Evolutionary conservation across 1,140 invertebrate species (phyloP).

Genomic region (Contarinia nasturtii): DNA sequence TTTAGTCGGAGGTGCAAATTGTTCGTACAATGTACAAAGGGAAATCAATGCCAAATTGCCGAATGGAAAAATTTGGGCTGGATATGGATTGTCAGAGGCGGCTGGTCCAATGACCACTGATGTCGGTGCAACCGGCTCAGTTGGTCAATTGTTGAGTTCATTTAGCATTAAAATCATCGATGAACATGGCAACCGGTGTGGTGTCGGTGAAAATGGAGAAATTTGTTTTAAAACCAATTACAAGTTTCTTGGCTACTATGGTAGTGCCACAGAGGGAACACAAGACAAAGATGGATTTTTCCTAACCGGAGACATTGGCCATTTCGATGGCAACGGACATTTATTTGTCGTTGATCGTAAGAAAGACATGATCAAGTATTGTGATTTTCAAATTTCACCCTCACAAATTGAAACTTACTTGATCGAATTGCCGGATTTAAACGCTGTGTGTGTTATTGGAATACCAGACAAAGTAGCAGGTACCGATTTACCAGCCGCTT

Average conservation of each 20-base stretch:
- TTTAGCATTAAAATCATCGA: slow-evolving; percentile 23
- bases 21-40: slow-evolving; percentile 11
- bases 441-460: slow-evolving; percentile 19
- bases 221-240: slow-evolving; percentile 16
- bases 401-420: slow-evolving; percentile 19
- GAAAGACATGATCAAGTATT: slow-evolving; percentile 33
- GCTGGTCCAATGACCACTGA: not conserved
- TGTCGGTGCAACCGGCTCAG: not conserved
- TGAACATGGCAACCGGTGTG: slow-evolving; percentile 16
- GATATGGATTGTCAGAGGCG: slow-evolving; percentile 1
- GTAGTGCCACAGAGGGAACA: slow-evolving; percentile 18
- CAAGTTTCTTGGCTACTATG: slow-evolving; percentile 21
- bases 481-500: slow-evolving; percentile 19
- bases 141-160: slow-evolving; percentile 8
- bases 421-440: slow-evolving; percentile 16
- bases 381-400: slow-evolving; percentile 22
- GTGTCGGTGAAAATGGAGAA: slow-evolving; percentile 17
- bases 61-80: not conserved
- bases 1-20: slow-evolving; percentile 12
- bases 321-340: slow-evolving; percentile 31
- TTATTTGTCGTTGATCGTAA: slow-evolving; percentile 37
- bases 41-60: slow-evolving; percentile 10
- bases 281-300: slow-evolving; percentile 38
- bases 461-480: slow-evolving; percentile 17
- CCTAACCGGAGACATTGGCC: slow-evolving; percentile 45